These are phyloP conservation scores for Damaliscus lunatus DNA, from an alignment of 2,113 vertebrate species.

Conservation along the genomic window DNA sequence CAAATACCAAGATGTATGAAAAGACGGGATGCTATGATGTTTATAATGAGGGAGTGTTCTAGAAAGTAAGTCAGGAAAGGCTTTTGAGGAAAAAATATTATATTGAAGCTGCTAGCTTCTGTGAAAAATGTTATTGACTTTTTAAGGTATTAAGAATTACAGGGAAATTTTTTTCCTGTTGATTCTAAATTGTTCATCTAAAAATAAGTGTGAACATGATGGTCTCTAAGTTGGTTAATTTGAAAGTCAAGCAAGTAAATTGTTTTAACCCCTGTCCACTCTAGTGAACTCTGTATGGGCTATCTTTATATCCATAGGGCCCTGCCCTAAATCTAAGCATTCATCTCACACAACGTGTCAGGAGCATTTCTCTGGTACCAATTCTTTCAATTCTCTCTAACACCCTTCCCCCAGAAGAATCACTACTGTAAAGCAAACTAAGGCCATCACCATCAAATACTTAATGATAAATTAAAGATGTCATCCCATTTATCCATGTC, in stretches of 20 bases:
- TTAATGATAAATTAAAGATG: constrained; percentile 1
- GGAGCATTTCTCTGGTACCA: not conserved
- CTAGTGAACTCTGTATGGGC: not conserved
- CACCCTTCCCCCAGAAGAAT: not conserved
- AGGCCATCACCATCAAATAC: not conserved
- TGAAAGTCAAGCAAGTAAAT: not conserved
- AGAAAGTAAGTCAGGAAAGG: not conserved
- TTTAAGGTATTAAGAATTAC: not conserved
- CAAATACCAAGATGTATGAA: not conserved
- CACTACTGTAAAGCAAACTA: not conserved
- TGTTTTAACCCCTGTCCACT: not conserved
- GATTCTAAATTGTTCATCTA: not conserved
- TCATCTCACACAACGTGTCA: not conserved
- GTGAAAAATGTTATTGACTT: not conserved
- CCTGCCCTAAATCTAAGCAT: not conserved
- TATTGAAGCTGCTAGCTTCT: not conserved
- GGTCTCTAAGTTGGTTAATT: not conserved
- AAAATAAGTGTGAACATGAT: not conserved
- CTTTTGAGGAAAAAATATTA: not conserved
- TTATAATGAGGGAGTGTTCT: not conserved
- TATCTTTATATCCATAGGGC: not conserved
- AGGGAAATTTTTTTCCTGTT: not conserved
- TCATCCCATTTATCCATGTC: constrained; percentile 22
- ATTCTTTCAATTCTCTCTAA: constrained; percentile 8
- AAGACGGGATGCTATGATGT: not conserved